Evolutionary conservation across 1,140 invertebrate species (phyloP).

Genomic region (Drosophila dunni): DNA sequence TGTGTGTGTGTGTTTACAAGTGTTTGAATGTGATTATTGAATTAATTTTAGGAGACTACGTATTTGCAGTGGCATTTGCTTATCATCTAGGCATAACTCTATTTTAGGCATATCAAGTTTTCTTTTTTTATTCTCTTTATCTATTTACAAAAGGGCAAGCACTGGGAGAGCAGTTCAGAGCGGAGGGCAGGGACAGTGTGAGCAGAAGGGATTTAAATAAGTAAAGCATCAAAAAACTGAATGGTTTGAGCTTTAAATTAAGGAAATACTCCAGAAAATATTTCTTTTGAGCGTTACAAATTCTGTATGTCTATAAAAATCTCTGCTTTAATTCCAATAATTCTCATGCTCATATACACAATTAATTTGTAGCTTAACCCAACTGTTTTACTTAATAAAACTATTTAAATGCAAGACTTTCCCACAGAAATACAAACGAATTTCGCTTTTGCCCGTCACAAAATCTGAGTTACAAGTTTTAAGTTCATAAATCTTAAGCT

Average conservation of each 20-base stretch:
- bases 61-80: conserved; percentile 43
- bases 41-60: conserved; percentile 63
- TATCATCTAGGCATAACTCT: conserved; percentile 50
- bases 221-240: neutral
- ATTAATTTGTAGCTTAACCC: no score
- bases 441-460: neutral
- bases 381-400: no score
- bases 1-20: conserved; percentile 41
- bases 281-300: no score
- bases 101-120: conserved; percentile 52
- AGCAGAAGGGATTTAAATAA: neutral
- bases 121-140: neutral
- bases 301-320: no score
- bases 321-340: no score
- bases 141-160: conserved; percentile 24
- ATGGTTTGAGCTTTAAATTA: no score
- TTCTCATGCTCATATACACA: no score
- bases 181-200: conserved; percentile 9
- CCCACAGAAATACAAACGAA: no score
- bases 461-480: conserved; percentile 26
- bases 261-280: no score
- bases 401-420: no score
- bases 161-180: conserved; percentile 6
- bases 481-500: conserved; percentile 50
- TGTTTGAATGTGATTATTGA: conserved; percentile 60